Evolutionary conservation across 2,888 invertebrate species (phyloP), one percentile per base, ranked within the genome.

Genomic region (Leptopilina drosophilae): DNA sequence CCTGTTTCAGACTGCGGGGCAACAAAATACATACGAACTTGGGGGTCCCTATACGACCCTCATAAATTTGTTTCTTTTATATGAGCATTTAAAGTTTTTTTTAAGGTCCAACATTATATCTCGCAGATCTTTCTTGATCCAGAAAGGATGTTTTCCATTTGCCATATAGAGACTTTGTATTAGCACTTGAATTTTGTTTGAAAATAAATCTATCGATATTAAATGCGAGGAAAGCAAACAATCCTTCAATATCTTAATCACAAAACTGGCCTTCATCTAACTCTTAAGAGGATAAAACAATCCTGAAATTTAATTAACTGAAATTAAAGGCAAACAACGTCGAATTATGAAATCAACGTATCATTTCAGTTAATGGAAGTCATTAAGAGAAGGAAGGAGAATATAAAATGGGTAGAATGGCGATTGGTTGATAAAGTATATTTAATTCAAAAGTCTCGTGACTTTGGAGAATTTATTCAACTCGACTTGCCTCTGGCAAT

Each of bases 11-110:
- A 65, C 75, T 56, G 79, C 64, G 33, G 12, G 40, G 46, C 73
- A 65, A 76, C 78, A 78, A 76, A 81, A 81, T 78, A 78, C 73
- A 81, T 78, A 78, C 73, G 78, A 80, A 81, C 81, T 76, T 75
- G 77, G 59, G 77, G 67, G 59, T 69, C 77, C 15, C 75, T 77
- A 46, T 67, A 73, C 64, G 67, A 78, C 76, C 64, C 84, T 82
- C 85, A 84, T 88, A 88, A 88, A 88, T 87, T 87, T 87, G 85
- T 86, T 85, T 85, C 84, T 80, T 85, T 87, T 87, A 87, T 88
- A 87, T 83, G 83, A 85, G 82, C 85, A 80, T 84, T 84, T 85
- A 83, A 84, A 87, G 86, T 85, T 85, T 85, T 33, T 26, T 83
- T 83, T 80, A 80, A 82, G 81, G 85, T 86, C 86, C 86, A 86